A percentile compares a stretch with the other conserved stretches of the same genome.
phyloP scores from a whole-genome alignment of 2,113 vertebrate genomes.

The Abramis brama region DNA sequence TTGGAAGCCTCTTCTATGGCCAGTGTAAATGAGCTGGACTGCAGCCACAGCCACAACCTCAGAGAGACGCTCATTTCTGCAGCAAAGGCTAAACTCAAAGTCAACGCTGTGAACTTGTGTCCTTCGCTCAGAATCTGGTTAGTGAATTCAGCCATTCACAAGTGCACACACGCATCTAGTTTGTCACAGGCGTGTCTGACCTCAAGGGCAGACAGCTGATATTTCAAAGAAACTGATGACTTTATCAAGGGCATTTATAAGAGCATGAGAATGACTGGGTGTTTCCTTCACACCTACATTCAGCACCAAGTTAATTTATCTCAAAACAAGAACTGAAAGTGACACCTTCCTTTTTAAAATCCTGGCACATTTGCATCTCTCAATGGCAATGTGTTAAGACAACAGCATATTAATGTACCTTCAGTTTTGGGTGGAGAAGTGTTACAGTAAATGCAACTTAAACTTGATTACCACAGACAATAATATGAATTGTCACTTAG shows the following conservation, averaged over 20 bases:
- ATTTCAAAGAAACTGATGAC: not conserved
- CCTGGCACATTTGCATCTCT: not conserved
- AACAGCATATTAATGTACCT: not conserved
- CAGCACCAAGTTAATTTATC: not conserved
- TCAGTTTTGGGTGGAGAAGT: not conserved
- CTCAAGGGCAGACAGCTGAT: not conserved
- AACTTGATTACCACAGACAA: not conserved
- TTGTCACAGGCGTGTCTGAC: not conserved
- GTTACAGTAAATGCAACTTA: not conserved
- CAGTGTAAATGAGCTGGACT: slow-evolving; percentile 51
- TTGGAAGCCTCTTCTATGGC: slow-evolving; percentile 12
- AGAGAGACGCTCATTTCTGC: not conserved
- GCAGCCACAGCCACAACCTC: slow-evolving; percentile 42
- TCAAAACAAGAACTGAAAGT: not conserved
- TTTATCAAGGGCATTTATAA: not conserved
- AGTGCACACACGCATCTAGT: not conserved
- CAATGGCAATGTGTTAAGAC: not conserved
- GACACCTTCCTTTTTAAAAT: not conserved
- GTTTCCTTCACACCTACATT: not conserved
- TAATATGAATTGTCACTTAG: not conserved
- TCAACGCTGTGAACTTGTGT: slow-evolving; percentile 47
- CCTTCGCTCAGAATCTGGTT: slow-evolving; percentile 15
- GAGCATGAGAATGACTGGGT: not conserved
- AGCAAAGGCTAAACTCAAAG: slow-evolving; percentile 49
- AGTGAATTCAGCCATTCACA: not conserved